phyloP scores from a whole-genome alignment of 2,888 invertebrate species.

The Torymus auratus region DNA sequence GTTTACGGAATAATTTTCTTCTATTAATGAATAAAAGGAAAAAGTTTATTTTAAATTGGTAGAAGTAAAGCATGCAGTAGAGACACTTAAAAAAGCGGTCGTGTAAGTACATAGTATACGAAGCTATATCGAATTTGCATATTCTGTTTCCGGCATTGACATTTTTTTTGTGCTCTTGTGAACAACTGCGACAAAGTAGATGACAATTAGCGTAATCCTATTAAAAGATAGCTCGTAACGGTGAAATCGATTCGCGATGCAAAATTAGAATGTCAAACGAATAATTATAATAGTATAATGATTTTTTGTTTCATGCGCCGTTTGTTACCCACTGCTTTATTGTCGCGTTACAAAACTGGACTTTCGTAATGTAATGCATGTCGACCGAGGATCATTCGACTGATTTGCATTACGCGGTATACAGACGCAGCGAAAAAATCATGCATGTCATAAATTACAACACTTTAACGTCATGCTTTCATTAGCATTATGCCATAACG shows the following conservation, averaged over 20 bases:
- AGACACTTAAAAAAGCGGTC: too few relatives aligned
- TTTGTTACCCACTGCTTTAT: not conserved
- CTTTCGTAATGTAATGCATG: conserved; percentile 23
- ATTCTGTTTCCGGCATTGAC: too few relatives aligned
- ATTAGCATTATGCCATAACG: not conserved
- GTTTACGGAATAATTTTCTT: too few relatives aligned
- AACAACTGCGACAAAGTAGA: too few relatives aligned
- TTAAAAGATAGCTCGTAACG: too few relatives aligned
- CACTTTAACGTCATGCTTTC: conserved; percentile 4
- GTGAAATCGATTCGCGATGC: conserved; percentile 16
- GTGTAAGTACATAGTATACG: too few relatives aligned
- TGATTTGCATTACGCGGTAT: conserved; percentile 5
- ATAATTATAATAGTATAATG: not conserved
- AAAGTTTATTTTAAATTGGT: too few relatives aligned
- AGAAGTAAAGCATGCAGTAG: too few relatives aligned
- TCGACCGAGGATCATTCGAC: not conserved
- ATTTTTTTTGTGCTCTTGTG: too few relatives aligned
- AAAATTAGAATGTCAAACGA: conserved; percentile 30
- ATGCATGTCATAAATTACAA: conserved; percentile 7
- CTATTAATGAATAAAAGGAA: too few relatives aligned
- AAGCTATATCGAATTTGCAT: too few relatives aligned
- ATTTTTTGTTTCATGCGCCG: not conserved
- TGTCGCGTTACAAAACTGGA: conserved; percentile 21
- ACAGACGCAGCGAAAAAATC: not conserved
- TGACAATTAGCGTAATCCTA: too few relatives aligned